A percentile compares a stretch with the other conserved stretches of the same genome.
Conservation (phyloP, 2,888 invertebrate species). For the Ormyrus thymus region DNA sequence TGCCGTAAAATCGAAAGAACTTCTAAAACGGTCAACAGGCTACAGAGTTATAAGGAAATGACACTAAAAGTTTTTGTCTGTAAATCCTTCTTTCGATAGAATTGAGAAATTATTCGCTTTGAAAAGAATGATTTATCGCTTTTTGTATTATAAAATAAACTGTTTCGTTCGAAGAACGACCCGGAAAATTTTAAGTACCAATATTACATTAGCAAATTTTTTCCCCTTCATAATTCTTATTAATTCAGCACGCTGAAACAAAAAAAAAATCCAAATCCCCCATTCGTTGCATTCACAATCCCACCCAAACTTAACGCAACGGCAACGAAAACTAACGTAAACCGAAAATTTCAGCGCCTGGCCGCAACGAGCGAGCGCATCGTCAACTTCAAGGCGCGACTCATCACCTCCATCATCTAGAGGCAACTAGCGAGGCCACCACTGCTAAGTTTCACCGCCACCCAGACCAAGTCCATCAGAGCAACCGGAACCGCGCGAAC, state of each 20-base stretch:
- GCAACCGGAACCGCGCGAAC: neutral
- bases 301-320: no score
- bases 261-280: neutral
- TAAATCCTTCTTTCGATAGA: no score
- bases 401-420: conserved; percentile 92
- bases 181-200: no score
- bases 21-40: neutral
- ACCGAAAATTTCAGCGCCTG: conserved; percentile 78
- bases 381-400: conserved; percentile 94
- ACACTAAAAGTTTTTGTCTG: neutral
- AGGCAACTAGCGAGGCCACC: conserved; percentile 31
- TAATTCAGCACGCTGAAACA: neutral
- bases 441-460: conserved; percentile 1
- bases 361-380: conserved; percentile 93
- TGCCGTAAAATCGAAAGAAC: conserved; percentile 12
- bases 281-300: neutral
- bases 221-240: neutral
- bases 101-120: no score
- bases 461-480: neutral
- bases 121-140: no score
- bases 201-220: no score
- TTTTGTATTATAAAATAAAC: no score
- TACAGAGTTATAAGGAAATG: conserved; percentile 21
- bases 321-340: no score
- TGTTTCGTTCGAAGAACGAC: no score